A percentile compares a stretch with the other conserved stretches of the same genome.
Conservation (phyloP, 2,797 vertebrate species). For the Myripristis jacobus region DNA sequence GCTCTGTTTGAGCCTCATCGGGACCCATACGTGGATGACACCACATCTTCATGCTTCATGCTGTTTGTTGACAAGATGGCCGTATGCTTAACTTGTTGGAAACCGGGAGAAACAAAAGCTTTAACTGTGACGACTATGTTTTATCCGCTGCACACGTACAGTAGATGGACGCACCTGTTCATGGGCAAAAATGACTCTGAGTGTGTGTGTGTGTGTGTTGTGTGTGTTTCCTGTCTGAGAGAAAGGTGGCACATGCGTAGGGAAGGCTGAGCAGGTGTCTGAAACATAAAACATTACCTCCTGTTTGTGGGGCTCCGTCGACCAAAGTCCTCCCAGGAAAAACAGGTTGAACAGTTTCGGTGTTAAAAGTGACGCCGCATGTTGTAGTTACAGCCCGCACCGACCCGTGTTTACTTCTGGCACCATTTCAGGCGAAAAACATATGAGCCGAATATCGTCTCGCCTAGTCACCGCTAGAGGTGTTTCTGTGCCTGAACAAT, state of each 20-base stretch:
- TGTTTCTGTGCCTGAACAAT: background rate
- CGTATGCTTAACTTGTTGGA: background rate
- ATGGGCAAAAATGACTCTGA: too few relatives aligned
- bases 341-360: conserved; percentile 1
- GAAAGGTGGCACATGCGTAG: too few relatives aligned
- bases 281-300: conserved; percentile 37
- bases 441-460: background rate
- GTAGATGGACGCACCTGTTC: too few relatives aligned
- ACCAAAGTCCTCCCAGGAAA: background rate
- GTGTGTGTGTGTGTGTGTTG: too few relatives aligned
- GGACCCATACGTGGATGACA: background rate
- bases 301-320: conserved; percentile 5
- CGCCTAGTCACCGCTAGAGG: background rate
- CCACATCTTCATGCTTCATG: background rate
- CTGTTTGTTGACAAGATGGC: conserved; percentile 1
- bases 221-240: too few relatives aligned
- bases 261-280: background rate
- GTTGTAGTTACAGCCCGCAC: conserved; percentile 4
- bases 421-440: background rate
- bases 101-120: background rate
- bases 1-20: background rate
- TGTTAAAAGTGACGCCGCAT: background rate
- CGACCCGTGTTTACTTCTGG: background rate
- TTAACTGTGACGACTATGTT: background rate
- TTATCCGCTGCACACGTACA: too few relatives aligned